These are phyloP conservation scores for Mola mola DNA, from an alignment of 2,113 vertebrate genomes.

Conservation along the genomic window DNA sequence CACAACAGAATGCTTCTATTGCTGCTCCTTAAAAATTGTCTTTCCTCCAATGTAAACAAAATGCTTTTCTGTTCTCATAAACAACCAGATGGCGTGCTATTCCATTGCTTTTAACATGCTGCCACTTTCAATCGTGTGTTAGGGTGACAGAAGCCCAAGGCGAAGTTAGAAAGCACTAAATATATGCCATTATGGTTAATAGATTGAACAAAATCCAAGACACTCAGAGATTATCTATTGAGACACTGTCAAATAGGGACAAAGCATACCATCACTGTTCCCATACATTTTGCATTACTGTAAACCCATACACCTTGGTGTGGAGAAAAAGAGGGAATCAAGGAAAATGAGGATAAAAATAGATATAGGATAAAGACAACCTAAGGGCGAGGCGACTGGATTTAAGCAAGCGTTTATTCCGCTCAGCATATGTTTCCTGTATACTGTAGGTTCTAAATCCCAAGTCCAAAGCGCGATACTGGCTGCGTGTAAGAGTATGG, in stretches of 20 bases:
- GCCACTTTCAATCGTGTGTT: constrained; percentile 70
- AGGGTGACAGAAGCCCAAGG: constrained; percentile 77
- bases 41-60: constrained; percentile 70
- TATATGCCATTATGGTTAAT: constrained; percentile 79
- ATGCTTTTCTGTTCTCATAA: constrained; percentile 74
- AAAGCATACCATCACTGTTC: constrained; percentile 64
- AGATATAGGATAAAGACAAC: constrained; percentile 73
- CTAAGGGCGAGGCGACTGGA: constrained; percentile 65
- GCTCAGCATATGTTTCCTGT: constrained; percentile 51
- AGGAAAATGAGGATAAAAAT: constrained; percentile 66
- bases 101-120: constrained; percentile 67
- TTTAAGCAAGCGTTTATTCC: constrained; percentile 67
- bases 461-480: constrained; percentile 51
- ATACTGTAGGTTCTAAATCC: constrained; percentile 53
- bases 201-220: constrained; percentile 80
- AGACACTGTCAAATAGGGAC: constrained; percentile 74
- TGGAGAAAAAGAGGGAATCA: constrained; percentile 48
- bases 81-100: constrained; percentile 51
- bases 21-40: constrained; percentile 58
- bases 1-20: constrained; percentile 40
- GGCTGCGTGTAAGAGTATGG: constrained; percentile 56
- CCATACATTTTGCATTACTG: constrained; percentile 62
- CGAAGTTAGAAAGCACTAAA: constrained; percentile 80
- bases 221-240: constrained; percentile 78
- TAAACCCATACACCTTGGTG: constrained; percentile 70